These are phyloP conservation scores for Petrolisthes cinctipes DNA, from an alignment of 2,888 invertebrate species.

Conservation along the genomic window DNA sequence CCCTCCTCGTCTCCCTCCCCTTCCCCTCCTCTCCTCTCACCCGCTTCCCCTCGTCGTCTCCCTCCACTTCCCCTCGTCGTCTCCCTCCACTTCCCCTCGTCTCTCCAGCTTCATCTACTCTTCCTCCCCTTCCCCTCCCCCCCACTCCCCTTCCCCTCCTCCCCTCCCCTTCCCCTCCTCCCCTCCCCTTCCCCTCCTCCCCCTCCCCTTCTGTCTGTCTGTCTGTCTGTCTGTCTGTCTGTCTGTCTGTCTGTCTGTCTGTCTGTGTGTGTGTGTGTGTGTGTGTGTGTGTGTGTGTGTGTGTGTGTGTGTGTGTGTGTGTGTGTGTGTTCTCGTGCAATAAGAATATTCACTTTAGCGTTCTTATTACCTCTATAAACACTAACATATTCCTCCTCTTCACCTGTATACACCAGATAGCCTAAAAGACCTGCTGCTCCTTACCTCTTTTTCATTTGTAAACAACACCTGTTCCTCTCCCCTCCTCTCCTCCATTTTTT, in stretches of 20 bases:
- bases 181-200: slow-evolving; percentile 4
- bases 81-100: background rate
- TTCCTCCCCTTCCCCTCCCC: background rate
- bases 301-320: background rate
- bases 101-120: background rate
- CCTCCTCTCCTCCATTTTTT: no score
- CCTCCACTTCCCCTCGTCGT: background rate
- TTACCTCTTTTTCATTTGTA: no score
- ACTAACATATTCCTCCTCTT: no score
- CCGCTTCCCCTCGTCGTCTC: background rate
- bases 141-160: background rate
- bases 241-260: slow-evolving; percentile 25
- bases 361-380: no score
- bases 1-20: background rate
- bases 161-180: slow-evolving; percentile 6
- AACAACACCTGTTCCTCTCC: no score
- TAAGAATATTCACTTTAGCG: no score
- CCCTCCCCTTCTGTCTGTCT: background rate
- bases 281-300: slow-evolving; percentile 26
- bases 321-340: background rate
- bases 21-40: background rate
- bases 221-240: slow-evolving; percentile 27
- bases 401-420: no score
- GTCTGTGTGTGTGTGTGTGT: slow-evolving; percentile 24
- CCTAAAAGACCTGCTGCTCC: no score